phyloP scores from a whole-genome alignment of 2,113 vertebrate species.

The Prietella phreatophila region DNA sequence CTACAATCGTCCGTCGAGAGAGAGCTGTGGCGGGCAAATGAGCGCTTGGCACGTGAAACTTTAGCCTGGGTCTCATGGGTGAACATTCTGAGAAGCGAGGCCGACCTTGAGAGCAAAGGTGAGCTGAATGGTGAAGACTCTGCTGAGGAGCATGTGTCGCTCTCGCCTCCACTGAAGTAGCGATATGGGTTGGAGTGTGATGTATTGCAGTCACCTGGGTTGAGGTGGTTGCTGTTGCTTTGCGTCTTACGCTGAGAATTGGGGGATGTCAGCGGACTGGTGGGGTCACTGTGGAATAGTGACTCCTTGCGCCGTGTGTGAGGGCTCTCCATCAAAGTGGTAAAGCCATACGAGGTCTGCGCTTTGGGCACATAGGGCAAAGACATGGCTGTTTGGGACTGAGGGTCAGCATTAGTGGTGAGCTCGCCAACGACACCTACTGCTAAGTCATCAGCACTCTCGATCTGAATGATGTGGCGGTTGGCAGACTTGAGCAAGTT shows the following conservation, averaged over 20 bases:
- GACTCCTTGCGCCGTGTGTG: slow-evolving; percentile 94
- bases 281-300: slow-evolving; percentile 90
- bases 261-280: slow-evolving; percentile 84
- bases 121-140: slow-evolving; percentile 95
- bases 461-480: slow-evolving; percentile 93
- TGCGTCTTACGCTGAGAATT: slow-evolving; percentile 75
- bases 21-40: slow-evolving; percentile 87
- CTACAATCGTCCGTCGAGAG: slow-evolving; percentile 91
- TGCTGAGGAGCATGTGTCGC: slow-evolving; percentile 92
- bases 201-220: slow-evolving; percentile 72
- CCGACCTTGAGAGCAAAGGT: slow-evolving; percentile 87
- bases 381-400: slow-evolving; percentile 87
- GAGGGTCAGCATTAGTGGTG: slow-evolving; percentile 81
- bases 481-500: slow-evolving; percentile 80
- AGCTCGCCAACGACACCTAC: slow-evolving; percentile 66
- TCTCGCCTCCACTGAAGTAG: slow-evolving; percentile 91
- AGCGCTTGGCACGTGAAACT: slow-evolving; percentile 87
- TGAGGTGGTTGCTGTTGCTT: slow-evolving; percentile 72
- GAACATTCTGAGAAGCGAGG: slow-evolving; percentile 91
- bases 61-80: slow-evolving; percentile 92
- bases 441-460: slow-evolving; percentile 85
- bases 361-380: slow-evolving; percentile 92
- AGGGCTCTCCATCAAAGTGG: slow-evolving; percentile 91
- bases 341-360: slow-evolving; percentile 90
- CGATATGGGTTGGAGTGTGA: slow-evolving; percentile 87